Percentiles rank a stretch among this genome's conserved stretches.
Evolutionary conservation across 2,888 invertebrate species (phyloP).

Genomic region (Cryptops parisi): DNA sequence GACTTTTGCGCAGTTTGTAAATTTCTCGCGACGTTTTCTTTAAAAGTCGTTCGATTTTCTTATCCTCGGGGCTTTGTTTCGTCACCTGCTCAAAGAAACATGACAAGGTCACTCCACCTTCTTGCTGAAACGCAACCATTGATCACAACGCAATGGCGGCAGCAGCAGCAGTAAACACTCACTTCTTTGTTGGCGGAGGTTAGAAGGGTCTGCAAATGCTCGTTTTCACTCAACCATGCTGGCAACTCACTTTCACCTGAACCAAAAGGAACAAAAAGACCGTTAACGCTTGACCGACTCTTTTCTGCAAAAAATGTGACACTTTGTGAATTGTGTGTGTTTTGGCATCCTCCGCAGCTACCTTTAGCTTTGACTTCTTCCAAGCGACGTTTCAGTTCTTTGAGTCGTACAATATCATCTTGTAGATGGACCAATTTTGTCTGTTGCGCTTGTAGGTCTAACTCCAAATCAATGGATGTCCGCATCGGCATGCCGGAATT

Average conservation of each 20-base stretch:
- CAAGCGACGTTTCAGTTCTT: slow-evolving; percentile 57
- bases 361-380: slow-evolving; percentile 55
- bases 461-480: slow-evolving; percentile 79
- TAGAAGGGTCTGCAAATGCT: slow-evolving; percentile 52
- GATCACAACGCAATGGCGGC: too few species aligned
- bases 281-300: not conserved
- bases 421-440: slow-evolving; percentile 64
- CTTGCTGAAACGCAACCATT: too few species aligned
- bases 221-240: slow-evolving; percentile 73
- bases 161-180: too few species aligned
- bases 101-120: too few species aligned
- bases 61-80: slow-evolving; percentile 44
- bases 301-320: not conserved
- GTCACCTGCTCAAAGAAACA: too few species aligned
- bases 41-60: slow-evolving; percentile 60
- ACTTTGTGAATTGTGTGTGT: not conserved
- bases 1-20: slow-evolving; percentile 72
- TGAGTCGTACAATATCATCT: slow-evolving; percentile 65
- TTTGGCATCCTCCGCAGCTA: slow-evolving; percentile 16
- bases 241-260: slow-evolving; percentile 67
- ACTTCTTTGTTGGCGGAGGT: slow-evolving; percentile 31
- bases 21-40: slow-evolving; percentile 82
- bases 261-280: not conserved
- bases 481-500: too few species aligned
- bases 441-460: slow-evolving; percentile 86